phyloP scores from a whole-genome alignment of 2,888 invertebrate genomes.

The Sussaba pulchella region DNA sequence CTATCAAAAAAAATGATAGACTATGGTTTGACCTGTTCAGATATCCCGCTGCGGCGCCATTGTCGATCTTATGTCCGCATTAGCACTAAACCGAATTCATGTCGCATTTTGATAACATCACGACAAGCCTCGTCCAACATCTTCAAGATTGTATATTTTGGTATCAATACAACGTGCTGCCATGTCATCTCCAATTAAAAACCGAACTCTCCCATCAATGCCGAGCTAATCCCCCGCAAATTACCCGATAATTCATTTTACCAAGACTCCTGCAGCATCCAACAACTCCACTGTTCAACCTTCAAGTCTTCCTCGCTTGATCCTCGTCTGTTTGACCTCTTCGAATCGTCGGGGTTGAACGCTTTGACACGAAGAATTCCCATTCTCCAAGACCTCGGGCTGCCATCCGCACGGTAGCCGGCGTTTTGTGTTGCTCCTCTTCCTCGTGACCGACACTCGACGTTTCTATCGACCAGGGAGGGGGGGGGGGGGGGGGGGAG shows the following conservation, averaged over 20 bases:
- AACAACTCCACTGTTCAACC: constrained; percentile 28
- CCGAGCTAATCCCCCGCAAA: too few relatives aligned
- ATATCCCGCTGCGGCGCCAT: too few relatives aligned
- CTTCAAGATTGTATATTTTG: too few relatives aligned
- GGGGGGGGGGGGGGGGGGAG: neutral
- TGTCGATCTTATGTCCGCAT: too few relatives aligned
- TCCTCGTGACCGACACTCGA: constrained; percentile 49
- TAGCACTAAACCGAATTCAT: too few relatives aligned
- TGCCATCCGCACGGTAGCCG: constrained; percentile 42
- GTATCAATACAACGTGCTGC: too few relatives aligned
- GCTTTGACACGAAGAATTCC: constrained; percentile 54
- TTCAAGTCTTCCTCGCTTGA: constrained; percentile 55
- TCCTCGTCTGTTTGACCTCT: constrained; percentile 50
- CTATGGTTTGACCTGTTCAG: too few relatives aligned
- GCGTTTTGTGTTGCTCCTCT: constrained; percentile 49
- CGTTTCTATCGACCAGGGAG: constrained; percentile 47
- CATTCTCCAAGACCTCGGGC: constrained; percentile 21
- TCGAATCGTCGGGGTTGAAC: constrained; percentile 24
- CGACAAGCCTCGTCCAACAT: too few relatives aligned
- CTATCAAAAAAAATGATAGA: too few relatives aligned
- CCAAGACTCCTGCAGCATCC: neutral
- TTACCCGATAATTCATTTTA: neutral
- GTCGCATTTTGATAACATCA: too few relatives aligned
- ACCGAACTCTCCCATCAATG: too few relatives aligned
- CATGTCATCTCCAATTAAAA: too few relatives aligned